These are phyloP conservation scores for Microchrysa polita DNA, from an alignment of 2,888 invertebrate species.

Conservation along the genomic window DNA sequence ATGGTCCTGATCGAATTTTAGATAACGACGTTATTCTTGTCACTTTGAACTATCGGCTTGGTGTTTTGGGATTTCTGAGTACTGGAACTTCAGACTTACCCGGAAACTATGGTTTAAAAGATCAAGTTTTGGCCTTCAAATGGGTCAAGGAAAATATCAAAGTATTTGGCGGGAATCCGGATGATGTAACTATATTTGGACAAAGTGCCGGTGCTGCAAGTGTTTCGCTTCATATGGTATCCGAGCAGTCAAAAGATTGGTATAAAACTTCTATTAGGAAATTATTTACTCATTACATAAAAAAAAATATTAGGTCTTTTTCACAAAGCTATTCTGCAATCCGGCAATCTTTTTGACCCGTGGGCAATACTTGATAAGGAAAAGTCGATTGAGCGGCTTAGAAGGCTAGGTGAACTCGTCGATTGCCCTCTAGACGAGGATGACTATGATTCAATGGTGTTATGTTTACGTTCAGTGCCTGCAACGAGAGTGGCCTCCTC, in stretches of 20 bases:
- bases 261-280: too few species aligned
- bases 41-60: slow-evolving; percentile 58
- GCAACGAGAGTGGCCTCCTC: slow-evolving; percentile 68
- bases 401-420: neutral
- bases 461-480: slow-evolving; percentile 69
- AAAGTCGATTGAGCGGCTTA: neutral
- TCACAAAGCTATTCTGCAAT: slow-evolving; percentile 28
- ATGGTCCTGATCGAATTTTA: slow-evolving; percentile 56
- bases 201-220: slow-evolving; percentile 31
- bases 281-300: too few species aligned
- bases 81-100: slow-evolving; percentile 43
- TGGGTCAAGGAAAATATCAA: slow-evolving; percentile 48
- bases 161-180: slow-evolving; percentile 45
- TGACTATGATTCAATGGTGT: slow-evolving; percentile 64
- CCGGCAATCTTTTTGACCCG: slow-evolving; percentile 13
- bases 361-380: slow-evolving; percentile 2
- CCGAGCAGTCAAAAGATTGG: neutral
- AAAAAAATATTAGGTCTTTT: slow-evolving; percentile 6
- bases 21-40: slow-evolving; percentile 60
- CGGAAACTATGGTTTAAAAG: slow-evolving; percentile 48
- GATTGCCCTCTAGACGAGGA: slow-evolving; percentile 68
- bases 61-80: slow-evolving; percentile 54
- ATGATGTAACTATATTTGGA: slow-evolving; percentile 17
- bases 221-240: slow-evolving; percentile 18
- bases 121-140: slow-evolving; percentile 46